Conservation (phyloP, 2,113 vertebrate genomes). For the Zosterops lateralis region DNA sequence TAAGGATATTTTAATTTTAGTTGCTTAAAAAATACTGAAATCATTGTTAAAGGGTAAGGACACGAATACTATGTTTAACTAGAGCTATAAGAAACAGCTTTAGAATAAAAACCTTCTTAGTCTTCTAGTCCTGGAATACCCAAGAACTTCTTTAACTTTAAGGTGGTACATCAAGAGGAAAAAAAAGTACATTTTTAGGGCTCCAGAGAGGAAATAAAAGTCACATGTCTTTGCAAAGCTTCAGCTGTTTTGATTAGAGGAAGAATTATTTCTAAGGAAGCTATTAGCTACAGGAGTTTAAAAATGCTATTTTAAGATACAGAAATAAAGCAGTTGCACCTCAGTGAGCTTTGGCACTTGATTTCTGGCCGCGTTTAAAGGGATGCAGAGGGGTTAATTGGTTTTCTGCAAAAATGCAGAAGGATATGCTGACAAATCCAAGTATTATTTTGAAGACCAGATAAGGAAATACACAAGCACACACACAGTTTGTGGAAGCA, state of each 20-base stretch:
- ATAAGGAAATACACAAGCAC: not conserved
- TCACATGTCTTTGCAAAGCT: not conserved
- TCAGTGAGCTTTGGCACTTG: not conserved
- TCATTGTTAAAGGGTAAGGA: not conserved
- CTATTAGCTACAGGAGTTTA: not conserved
- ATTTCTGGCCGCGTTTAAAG: not conserved
- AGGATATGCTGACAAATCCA: not conserved
- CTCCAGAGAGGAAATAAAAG: not conserved
- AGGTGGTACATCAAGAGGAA: not conserved
- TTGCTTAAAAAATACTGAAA: not conserved
- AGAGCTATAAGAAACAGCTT: not conserved
- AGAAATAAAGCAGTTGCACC: not conserved
- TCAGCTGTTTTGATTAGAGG: constrained; percentile 11
- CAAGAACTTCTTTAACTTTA: not conserved
- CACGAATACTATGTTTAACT: not conserved
- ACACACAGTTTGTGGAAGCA: not conserved
- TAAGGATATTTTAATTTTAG: not conserved
- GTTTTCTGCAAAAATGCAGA: not conserved
- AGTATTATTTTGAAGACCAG: not conserved
- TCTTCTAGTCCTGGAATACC: not conserved
- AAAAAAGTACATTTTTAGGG: not conserved
- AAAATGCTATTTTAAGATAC: constrained; percentile 30
- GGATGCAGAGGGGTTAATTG: not conserved
- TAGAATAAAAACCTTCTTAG: not conserved
- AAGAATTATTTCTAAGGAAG: constrained; percentile 18